Evolutionary conservation across 2,888 invertebrate genomes (phyloP), one percentile per base, ranked within the genome.

Genomic region (Hydriomena furcata): DNA sequence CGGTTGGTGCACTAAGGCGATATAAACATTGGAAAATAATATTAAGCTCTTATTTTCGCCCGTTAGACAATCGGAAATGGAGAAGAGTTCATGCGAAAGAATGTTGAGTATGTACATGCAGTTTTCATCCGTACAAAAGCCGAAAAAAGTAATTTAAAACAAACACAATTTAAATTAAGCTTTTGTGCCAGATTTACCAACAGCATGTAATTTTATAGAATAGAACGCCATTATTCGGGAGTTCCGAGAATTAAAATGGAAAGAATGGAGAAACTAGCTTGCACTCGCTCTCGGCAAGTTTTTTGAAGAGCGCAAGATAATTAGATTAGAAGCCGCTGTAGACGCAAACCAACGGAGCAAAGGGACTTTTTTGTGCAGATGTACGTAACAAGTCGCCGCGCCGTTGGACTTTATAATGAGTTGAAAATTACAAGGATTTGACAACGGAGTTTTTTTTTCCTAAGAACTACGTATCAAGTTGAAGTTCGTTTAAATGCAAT

Each of bases 271-370:
- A 60, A 69, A 77, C 78, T 72, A 70, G 74, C 71, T 76, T 77
- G 71, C 76, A 72, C 69, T 73, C 63, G 65, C 61, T 61, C 63
- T 71, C 75, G 66, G 66, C 68, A 73, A 81, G 75, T 78, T 81
- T 83, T 82, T 78, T 74, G 69, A 83, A 79, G 76, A 77, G 72
- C 70, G 61, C 66, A 61, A 75, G 77, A 79, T 84, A 86, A 87
- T 85, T 84, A 83, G 78, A 87, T 86, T 84, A 84, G 76, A 73
- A 66, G 72, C 68, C 71, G 65, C 68, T 64, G 69, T 66, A 66
- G 66, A 66, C 58, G 62, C 49, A 62, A 68, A 61, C 65, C 60
- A 61, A 68, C 55, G 50, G 52, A 48, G 54, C 57, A 31, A 13
- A 24, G 41, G 13, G 58, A 60, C 61, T 58, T 63, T 63, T 66